Percentiles rank a stretch among this genome's conserved stretches.
These are phyloP conservation scores for Dastarcus helophoroides DNA, from an alignment of 2,888 invertebrate genomes.

Conservation along the genomic window DNA sequence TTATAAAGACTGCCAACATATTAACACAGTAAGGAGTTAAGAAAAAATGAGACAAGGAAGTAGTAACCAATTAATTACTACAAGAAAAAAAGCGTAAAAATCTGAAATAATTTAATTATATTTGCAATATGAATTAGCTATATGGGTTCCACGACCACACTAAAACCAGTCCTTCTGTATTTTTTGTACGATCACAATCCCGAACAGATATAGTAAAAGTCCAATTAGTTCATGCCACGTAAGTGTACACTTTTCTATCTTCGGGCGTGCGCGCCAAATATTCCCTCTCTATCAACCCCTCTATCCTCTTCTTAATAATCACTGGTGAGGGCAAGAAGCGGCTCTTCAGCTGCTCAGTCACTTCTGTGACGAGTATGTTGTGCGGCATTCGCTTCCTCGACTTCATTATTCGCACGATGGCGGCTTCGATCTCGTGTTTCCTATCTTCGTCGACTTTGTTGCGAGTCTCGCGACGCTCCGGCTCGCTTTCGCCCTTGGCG, in stretches of 20 bases:
- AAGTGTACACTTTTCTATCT: constrained; percentile 93
- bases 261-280: constrained; percentile 95
- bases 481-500: constrained; percentile 94
- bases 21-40: too few species aligned
- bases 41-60: too few species aligned
- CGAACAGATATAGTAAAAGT: constrained; percentile 10
- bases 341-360: constrained; percentile 92
- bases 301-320: constrained; percentile 98
- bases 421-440: constrained; percentile 98
- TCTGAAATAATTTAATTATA: constrained; percentile 23
- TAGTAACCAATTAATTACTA: constrained; percentile 14
- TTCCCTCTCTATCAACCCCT: constrained; percentile 97
- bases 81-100: constrained; percentile 13
- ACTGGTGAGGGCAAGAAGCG: constrained; percentile 97
- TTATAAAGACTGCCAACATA: too few species aligned
- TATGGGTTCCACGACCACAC: constrained; percentile 12
- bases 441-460: constrained; percentile 98
- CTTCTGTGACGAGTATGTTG: constrained; percentile 91
- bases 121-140: constrained; percentile 21
- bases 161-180: constrained; percentile 9
- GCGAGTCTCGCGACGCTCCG: constrained; percentile 96
- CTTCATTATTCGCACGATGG: constrained; percentile 99
- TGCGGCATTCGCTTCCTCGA: constrained; percentile 90
- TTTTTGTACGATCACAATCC: constrained; percentile 8
- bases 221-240: constrained; percentile 64